Percentiles rank a stretch among this genome's conserved stretches.
These are phyloP conservation scores for Phocoena phocoena DNA, from an alignment of 2,113 vertebrate species.

Conservation along the genomic window DNA sequence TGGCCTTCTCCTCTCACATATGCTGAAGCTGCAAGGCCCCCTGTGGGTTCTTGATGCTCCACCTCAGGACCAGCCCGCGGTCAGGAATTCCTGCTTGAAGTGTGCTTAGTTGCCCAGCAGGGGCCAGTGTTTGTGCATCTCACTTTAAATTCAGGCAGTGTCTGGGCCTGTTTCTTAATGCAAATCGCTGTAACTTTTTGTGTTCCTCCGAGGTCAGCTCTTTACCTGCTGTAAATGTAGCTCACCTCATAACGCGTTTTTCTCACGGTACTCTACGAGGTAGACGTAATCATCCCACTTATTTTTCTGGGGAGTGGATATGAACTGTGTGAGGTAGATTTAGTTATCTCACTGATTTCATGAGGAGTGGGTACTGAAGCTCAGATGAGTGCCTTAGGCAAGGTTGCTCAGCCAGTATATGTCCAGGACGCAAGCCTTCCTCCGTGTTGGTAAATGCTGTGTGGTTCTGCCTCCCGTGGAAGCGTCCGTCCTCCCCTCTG, in stretches of 20 bases:
- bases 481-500: fast-evolving
- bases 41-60: fast-evolving
- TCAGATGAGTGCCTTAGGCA: neutral
- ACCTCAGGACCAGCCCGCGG: fast-evolving
- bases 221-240: neutral
- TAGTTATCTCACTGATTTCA: neutral
- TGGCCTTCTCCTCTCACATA: fast-evolving
- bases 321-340: neutral
- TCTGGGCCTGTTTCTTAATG: neutral
- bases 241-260: neutral
- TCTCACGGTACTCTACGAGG: neutral
- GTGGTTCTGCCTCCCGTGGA: neutral
- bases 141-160: neutral
- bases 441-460: fast-evolving
- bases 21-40: neutral
- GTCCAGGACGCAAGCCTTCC: neutral
- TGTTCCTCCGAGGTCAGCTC: neutral
- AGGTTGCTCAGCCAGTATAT: neutral
- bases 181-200: fast-evolving
- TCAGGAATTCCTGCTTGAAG: neutral
- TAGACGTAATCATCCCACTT: neutral
- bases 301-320: neutral
- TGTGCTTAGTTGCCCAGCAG: neutral
- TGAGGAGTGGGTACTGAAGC: neutral
- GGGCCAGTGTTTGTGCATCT: neutral